Evolutionary conservation across 2,888 invertebrate genomes (phyloP).

Genomic region (Galerucella nymphaeae): DNA sequence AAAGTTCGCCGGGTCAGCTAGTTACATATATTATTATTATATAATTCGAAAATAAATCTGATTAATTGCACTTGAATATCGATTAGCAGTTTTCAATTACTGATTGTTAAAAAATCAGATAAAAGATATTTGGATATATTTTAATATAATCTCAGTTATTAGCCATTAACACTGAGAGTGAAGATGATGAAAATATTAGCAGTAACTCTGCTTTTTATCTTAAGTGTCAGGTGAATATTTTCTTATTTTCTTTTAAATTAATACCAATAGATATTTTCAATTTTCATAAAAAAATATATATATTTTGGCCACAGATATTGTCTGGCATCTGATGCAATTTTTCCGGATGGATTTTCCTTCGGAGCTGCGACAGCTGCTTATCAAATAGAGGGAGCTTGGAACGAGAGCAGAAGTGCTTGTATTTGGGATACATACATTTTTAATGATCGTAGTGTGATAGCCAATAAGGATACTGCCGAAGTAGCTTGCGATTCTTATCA

Average conservation of each 20-base stretch:
- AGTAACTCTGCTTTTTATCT: background rate
- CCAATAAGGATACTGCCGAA: conserved; percentile 68
- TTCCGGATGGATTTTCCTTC: conserved; percentile 57
- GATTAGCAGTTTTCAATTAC: too few relatives aligned
- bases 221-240: background rate
- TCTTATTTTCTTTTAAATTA: background rate
- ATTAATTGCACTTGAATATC: too few relatives aligned
- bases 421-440: conserved; percentile 37
- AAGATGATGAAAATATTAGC: background rate
- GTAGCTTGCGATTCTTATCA: conserved; percentile 76
- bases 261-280: background rate
- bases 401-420: conserved; percentile 68
- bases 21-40: too few relatives aligned
- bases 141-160: too few relatives aligned
- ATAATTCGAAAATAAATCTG: too few relatives aligned
- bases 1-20: too few relatives aligned
- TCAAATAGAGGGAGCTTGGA: conserved; percentile 63
- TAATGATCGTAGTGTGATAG: background rate
- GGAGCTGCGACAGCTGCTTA: conserved; percentile 59
- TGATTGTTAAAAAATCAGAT: too few relatives aligned
- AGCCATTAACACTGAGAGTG: too few relatives aligned
- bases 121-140: too few relatives aligned
- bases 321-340: conserved; percentile 24
- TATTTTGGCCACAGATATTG: background rate
- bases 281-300: background rate